Evolutionary conservation across 2,888 invertebrate species (phyloP).

Genomic region (Hemithea aestivaria): DNA sequence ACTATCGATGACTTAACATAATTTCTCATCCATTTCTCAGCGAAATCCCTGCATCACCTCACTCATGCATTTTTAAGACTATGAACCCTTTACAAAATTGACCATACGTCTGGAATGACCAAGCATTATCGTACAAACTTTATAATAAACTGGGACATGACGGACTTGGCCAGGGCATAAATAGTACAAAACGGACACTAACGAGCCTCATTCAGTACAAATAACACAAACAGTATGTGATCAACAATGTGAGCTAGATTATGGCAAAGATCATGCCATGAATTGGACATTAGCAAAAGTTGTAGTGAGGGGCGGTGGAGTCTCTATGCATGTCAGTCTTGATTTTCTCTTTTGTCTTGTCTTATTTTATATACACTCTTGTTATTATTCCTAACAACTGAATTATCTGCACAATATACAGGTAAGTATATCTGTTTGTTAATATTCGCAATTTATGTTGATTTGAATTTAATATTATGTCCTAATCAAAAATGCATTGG

Average conservation of each 20-base stretch:
- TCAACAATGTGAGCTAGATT: constrained; percentile 46
- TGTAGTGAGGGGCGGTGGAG: constrained; percentile 18
- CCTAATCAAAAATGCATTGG: too few relatives aligned
- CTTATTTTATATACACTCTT: not conserved
- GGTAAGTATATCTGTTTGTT: too few relatives aligned
- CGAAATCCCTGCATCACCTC: constrained; percentile 7
- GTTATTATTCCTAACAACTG: too few relatives aligned
- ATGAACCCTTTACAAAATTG: constrained; percentile 11
- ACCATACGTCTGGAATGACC: constrained; percentile 18
- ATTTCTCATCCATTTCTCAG: not conserved
- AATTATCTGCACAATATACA: too few relatives aligned
- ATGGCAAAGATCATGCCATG: constrained; percentile 33
- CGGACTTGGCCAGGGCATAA: constrained; percentile 48
- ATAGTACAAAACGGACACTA: constrained; percentile 61
- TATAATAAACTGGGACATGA: constrained; percentile 55
- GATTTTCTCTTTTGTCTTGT: not conserved
- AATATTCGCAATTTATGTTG: too few relatives aligned
- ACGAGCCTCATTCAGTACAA: constrained; percentile 66
- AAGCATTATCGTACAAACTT: constrained; percentile 11
- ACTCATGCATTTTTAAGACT: constrained; percentile 16
- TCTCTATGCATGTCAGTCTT: constrained; percentile 3
- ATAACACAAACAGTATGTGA: constrained; percentile 39
- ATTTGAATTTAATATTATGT: too few relatives aligned
- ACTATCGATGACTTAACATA: not conserved
- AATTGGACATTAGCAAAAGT: constrained; percentile 29